phyloP scores from a whole-genome alignment of 1,140 invertebrate genomes.

The Brachionus rotundiformis region DNA sequence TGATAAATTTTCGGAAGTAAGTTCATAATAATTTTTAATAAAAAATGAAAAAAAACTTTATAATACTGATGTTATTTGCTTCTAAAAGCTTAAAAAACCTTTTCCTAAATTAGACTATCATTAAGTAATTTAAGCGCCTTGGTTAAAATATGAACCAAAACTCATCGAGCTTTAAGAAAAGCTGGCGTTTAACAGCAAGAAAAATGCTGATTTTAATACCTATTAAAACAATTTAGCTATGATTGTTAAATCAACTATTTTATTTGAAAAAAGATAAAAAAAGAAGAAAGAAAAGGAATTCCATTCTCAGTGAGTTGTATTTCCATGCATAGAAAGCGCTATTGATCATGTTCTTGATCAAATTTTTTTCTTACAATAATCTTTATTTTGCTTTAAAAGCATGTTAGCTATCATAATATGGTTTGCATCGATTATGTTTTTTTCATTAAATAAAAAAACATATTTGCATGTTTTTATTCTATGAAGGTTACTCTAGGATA shows the following conservation, averaged over 20 bases:
- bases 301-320: neutral
- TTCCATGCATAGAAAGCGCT: neutral
- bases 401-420: neutral
- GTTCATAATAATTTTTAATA: too few species aligned
- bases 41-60: too few species aligned
- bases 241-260: neutral
- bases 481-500: neutral
- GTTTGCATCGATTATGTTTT: neutral
- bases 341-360: neutral
- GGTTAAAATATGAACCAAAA: too few species aligned
- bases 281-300: neutral
- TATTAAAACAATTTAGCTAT: neutral
- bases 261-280: neutral
- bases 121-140: too few species aligned
- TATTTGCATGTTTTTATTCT: neutral
- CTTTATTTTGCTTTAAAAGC: neutral
- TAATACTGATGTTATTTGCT: too few species aligned
- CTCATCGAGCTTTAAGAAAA: neutral
- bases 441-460: neutral
- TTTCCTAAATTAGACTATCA: too few species aligned
- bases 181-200: too few species aligned
- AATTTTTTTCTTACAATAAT: neutral
- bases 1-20: too few species aligned
- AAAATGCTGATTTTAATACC: neutral
- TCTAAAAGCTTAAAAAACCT: too few species aligned